A percentile compares a stretch with the other conserved stretches of the same genome.
phyloP scores from a whole-genome alignment of 2,797 vertebrate species.

The Galago senegalensis region DNA sequence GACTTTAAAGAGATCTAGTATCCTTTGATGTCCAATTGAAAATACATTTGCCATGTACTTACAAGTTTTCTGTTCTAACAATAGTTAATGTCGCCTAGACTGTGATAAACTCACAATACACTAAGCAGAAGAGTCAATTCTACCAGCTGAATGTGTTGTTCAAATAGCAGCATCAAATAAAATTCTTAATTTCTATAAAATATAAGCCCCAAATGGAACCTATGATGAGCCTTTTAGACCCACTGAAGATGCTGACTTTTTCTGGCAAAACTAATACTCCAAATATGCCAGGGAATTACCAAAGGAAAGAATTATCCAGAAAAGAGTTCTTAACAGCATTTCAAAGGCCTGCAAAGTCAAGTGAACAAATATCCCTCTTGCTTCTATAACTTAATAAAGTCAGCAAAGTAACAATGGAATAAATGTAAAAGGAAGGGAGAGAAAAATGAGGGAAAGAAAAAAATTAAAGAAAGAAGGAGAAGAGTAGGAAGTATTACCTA shows the following conservation, averaged over 20 bases:
- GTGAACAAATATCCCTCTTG: neutral
- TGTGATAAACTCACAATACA: constrained; percentile 12
- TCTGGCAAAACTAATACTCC: constrained; percentile 39
- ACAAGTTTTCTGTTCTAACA: constrained; percentile 33
- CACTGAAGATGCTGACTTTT: neutral
- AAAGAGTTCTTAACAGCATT: constrained; percentile 33
- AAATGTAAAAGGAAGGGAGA: neutral
- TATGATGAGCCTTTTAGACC: constrained; percentile 25
- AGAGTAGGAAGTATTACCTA: neutral
- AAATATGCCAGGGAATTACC: neutral
- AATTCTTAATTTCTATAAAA: constrained; percentile 49
- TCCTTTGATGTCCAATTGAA: constrained; percentile 45
- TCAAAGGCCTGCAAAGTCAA: constrained; percentile 37
- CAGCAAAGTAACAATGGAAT: neutral
- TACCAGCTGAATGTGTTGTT: constrained; percentile 24
- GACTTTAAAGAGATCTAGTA: constrained; percentile 13
- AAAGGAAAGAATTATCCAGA: constrained; percentile 44
- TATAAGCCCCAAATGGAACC: neutral
- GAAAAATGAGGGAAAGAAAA: neutral
- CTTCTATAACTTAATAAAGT: constrained; percentile 46
- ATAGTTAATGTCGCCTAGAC: neutral
- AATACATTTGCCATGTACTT: constrained; percentile 18
- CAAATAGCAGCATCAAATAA: constrained; percentile 58
- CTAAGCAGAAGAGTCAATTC: neutral
- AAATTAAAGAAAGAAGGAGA: neutral